phyloP scores from a whole-genome alignment of 2,113 vertebrate genomes.

The Pseudois nayaur region DNA sequence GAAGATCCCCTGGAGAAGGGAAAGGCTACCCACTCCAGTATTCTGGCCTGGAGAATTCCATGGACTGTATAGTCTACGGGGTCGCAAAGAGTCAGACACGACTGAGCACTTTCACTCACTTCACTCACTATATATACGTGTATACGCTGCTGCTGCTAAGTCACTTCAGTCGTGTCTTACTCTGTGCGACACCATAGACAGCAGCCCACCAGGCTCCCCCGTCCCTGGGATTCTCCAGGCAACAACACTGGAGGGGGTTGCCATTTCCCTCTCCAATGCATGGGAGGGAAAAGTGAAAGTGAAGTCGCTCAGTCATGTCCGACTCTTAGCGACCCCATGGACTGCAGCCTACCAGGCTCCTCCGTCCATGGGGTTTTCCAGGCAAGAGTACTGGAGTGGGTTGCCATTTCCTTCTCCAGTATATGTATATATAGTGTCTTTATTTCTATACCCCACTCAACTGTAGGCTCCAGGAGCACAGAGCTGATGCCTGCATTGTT shows the following conservation, averaged over 20 bases:
- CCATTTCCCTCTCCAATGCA: not conserved
- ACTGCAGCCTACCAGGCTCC: not conserved
- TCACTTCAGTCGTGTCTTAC: not conserved
- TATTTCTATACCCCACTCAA: not conserved
- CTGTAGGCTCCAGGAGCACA: not conserved
- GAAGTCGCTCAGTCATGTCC: rapidly evolving
- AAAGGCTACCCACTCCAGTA: no score
- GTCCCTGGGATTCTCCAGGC: not conserved
- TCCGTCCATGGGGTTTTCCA: not conserved
- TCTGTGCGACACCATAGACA: not conserved
- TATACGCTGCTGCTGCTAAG: not conserved
- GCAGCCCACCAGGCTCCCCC: rapidly evolving
- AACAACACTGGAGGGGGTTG: not conserved
- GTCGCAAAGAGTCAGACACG: no score
- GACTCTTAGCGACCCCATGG: not conserved
- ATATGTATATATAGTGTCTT: not conserved
- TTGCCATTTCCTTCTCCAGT: not conserved
- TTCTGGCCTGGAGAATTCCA: no score
- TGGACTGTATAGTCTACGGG: no score
- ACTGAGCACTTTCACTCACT: no score
- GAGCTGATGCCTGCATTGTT: not conserved
- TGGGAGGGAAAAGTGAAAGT: not conserved
- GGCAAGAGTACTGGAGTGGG: not conserved
- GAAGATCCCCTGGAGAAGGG: no score
- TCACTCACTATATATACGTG: not conserved